Base-by-base conservation (phyloP, 2,797 vertebrate species). In the Holocentrus rufus region DNA sequence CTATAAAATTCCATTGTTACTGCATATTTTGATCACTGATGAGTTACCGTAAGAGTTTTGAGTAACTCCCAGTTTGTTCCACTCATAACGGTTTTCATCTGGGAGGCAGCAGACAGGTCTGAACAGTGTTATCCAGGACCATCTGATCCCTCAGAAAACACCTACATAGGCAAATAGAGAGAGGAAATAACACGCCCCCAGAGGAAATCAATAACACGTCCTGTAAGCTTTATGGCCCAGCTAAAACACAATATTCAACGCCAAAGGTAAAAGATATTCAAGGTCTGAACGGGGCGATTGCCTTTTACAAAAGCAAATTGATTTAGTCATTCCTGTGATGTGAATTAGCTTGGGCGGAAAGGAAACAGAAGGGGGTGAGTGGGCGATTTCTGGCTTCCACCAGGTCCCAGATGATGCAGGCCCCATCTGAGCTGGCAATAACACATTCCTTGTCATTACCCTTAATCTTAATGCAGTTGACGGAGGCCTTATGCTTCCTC, bases 401-500 rank as follows among this genome's bases (percentile, higher is more conserved):
- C 10, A 89, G 88, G 88, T 94, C 93, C 94, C 94, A 81, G 85
- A 88, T 87, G 85, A 85, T 69, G 73, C 82, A 77, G 87, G 76
- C 82, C 87, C 94, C 95, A 0, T 93, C 93, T 72, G 94, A 95
- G 27, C 95, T 94, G 0, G 92, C 92, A 92, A 93, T 92, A 89
- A 94, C 92, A 15, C 94, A 94, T 79, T 95, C 94, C 84, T 76
- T 85, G 7, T 93, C 90, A 5, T 91, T 91, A 83, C 90, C 93
- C 90, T 92, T 95, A 65, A 94, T 89, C 88, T 92, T 86, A 79
- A 95, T 92, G 70, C 92, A 93, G 79, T 93, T 93, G 87, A 94
- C 93, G 0, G 91, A 83, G 54, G 93, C 91, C 61, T 88, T 82
- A 34, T 94, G 94, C 72, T 93, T 94, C 89, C 93, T 94, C 85